A percentile compares a stretch with the other conserved stretches of the same genome.
Conservation (phyloP, 2,797 vertebrate species). For the Hylomyscus alleni region DNA sequence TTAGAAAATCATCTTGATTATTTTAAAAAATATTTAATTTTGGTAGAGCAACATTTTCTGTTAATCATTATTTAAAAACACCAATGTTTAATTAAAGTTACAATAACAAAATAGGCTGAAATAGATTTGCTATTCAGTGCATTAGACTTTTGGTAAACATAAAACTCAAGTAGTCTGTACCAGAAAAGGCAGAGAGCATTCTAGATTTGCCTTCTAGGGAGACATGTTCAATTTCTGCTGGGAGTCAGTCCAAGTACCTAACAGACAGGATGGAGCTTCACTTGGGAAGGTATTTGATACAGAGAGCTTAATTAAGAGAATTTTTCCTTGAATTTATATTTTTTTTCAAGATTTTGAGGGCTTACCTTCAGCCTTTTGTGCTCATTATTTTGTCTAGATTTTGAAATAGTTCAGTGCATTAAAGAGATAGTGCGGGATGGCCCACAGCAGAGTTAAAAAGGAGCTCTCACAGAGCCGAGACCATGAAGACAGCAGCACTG, state of each 20-base stretch:
- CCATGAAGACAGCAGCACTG: neutral
- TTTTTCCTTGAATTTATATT: conserved; percentile 37
- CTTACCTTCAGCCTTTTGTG: neutral
- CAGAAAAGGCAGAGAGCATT: neutral
- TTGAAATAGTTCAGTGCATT: neutral
- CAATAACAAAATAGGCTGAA: neutral
- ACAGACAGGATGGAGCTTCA: neutral
- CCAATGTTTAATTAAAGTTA: conserved; percentile 37
- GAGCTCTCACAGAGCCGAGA: neutral
- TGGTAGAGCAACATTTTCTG: conserved; percentile 5
- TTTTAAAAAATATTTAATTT: conserved; percentile 38
- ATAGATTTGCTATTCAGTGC: conserved; percentile 14
- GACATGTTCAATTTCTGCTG: conserved; percentile 16
- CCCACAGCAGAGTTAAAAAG: neutral
- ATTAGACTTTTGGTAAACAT: conserved; percentile 12
- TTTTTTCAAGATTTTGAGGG: neutral
- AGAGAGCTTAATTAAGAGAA: conserved; percentile 28
- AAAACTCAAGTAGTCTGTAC: conserved; percentile 1
- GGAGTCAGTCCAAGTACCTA: conserved; percentile 28
- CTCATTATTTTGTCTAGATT: neutral
- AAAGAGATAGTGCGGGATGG: neutral
- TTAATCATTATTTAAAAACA: neutral
- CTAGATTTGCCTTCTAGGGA: neutral
- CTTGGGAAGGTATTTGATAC: conserved; percentile 28
- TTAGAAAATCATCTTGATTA: neutral